Base-by-base conservation (phyloP, 2,797 vertebrate species). In the Ceryle rudis region DNA sequence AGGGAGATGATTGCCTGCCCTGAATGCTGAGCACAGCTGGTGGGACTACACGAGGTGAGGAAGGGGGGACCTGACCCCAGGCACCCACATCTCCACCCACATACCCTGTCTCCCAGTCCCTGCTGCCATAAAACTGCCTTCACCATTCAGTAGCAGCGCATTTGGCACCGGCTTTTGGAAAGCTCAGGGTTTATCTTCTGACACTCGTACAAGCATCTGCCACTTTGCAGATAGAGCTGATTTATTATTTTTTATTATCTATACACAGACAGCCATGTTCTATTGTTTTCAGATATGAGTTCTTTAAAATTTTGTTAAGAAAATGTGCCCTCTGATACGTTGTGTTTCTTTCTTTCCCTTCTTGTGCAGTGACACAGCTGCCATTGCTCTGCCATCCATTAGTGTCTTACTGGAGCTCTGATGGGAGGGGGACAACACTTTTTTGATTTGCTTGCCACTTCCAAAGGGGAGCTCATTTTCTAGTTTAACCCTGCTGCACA, bases 171-270 rank as follows among this genome's bases (percentile, higher is more conserved):
- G 49, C 11, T 87, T 88, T 81, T 83, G 47, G 41, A n/a, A 73
- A 74, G 39, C 37, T 77, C 35, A 37, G 79, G 41, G 15, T 44
- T 91, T 49, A 57, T 47, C 44, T 14, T 82, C 60, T 82, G 64
- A 80, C 22, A 17, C 26, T 54, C 49, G 4, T 23, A 55, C 1
- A 3, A 94, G 21, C 41, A 39, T 31, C 28, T 58, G 31, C 15
- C 29, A 16, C n/a, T 89, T 85, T 64, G 41, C 10, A 74, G 61
- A 81, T 18, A 46, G 33, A 2, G 3, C 6, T 77, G 52, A 44
- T 80, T 49, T 47, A 60, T 82, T 91, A 17, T 42, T 69, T 78
- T 62, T 49, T n/a, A 44, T 91, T 72, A 46, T 82, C 87, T 81
- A 35, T 37, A 64, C 21, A 60, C 28, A 84, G 41, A 39, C 31